Evolutionary conservation across 92 coral and sea anemone species (phyloP).

Genomic region (Paragorgia papillata): DNA sequence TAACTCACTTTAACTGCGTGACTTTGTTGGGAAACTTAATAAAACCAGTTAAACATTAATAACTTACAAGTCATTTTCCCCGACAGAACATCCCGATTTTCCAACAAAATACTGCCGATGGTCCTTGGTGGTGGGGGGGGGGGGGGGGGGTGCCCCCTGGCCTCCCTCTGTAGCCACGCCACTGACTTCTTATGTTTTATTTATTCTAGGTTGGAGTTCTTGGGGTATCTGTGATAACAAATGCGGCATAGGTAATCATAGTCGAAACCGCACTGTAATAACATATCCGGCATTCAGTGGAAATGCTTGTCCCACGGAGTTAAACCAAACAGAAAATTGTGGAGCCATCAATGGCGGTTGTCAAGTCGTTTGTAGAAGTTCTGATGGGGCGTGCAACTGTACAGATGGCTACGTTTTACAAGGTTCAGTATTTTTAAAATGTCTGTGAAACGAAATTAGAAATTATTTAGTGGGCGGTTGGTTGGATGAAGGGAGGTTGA

Average conservation of each 20-base stretch:
- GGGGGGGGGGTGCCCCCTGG: no score
- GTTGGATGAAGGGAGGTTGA: no score
- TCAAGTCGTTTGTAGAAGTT: constrained; percentile 47
- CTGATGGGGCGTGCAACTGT: constrained; percentile 71
- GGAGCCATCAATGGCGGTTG: constrained; percentile 74
- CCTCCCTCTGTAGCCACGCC: no score
- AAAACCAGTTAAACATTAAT: no score
- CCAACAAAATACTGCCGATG: no score
- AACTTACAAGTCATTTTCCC: no score
- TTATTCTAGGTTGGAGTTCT: constrained; percentile 58
- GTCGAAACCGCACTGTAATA: constrained; percentile 40
- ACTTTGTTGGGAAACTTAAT: no score
- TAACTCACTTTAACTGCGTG: no score
- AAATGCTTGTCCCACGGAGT: constrained; percentile 24
- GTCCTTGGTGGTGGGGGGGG: no score
- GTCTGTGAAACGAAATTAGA: no score
- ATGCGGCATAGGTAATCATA: constrained; percentile 56
- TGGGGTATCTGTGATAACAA: constrained; percentile 62
- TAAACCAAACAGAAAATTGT: constrained; percentile 47
- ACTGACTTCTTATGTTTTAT: not conserved
- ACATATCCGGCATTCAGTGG: constrained; percentile 61
- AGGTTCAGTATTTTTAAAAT: constrained; percentile 35
- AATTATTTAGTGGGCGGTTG: no score
- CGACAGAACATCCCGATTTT: no score
- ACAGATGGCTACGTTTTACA: constrained; percentile 43